Evolutionary conservation across 92 coral and sea anemone genomes (phyloP).

Genomic region (Siderastrea siderea): DNA sequence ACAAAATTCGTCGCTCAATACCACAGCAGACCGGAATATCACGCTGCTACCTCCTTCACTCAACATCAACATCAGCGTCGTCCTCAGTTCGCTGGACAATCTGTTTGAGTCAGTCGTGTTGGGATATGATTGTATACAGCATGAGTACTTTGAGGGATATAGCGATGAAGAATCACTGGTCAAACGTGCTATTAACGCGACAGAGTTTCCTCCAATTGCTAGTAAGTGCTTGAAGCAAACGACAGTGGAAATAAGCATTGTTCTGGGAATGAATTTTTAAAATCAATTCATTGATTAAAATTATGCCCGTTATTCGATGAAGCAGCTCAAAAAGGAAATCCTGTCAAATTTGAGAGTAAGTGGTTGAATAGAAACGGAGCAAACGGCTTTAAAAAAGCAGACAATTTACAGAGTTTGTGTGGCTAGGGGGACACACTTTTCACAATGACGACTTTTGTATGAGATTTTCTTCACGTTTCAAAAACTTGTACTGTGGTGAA

Average conservation of each 20-base stretch:
- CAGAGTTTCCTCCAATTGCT: constrained; percentile 76
- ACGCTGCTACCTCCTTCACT: constrained; percentile 8
- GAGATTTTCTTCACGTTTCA: too few species aligned
- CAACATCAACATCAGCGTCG: constrained; percentile 36
- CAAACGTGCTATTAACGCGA: constrained; percentile 76
- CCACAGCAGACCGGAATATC: neutral
- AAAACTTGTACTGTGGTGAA: too few species aligned
- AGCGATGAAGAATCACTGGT: constrained; percentile 80
- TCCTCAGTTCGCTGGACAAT: constrained; percentile 62
- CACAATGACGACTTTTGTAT: too few species aligned
- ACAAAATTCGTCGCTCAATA: neutral
- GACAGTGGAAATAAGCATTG: neutral
- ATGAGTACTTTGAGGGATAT: constrained; percentile 79
- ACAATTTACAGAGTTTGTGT: too few species aligned
- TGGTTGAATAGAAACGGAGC: too few species aligned
- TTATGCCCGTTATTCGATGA: too few species aligned
- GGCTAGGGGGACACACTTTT: too few species aligned
- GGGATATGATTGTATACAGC: constrained; percentile 63
- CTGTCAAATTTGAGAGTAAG: too few species aligned
- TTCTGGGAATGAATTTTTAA: neutral
- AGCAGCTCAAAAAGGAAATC: too few species aligned
- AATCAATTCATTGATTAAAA: too few species aligned
- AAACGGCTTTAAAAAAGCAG: too few species aligned
- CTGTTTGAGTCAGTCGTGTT: constrained; percentile 48
- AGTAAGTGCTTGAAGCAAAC: constrained; percentile 57